Base-by-base conservation (phyloP, 2,113 vertebrate genomes). In the Oriolus oriolus region DNA sequence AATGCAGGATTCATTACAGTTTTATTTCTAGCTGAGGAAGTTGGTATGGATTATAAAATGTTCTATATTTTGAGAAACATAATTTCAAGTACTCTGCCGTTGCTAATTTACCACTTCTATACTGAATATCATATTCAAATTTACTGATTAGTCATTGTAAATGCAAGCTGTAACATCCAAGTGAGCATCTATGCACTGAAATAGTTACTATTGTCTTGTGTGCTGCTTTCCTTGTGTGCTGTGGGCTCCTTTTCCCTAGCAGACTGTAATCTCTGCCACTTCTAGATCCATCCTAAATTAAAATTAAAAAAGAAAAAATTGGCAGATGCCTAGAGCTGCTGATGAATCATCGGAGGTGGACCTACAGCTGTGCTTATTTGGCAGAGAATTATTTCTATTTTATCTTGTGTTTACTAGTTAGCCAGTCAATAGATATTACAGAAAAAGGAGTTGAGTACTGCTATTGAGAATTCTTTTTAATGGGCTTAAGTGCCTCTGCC, bases 71-170 rank as follows among this genome's bases (percentile, higher is more conserved):
- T 95, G 92, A 93, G 95, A 94, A 96, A 95, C 92, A 88, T 86
- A 65, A 94, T 94, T 95, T 93, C 92, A 77, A 96, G 79, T 90
- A 66, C 88, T 91, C 82, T 96, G 92, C 71, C 83, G 70, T 76
- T 90, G 82, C 92, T 96, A 94, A 96, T 95, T 97, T 91, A 47
- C 87, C 87, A 88, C 88, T 95, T 93, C 75, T 96, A 53, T 91
- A 85, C 88, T 91, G 77, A 95, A 87, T 66, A 45, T 90, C 90
- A 7, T 76, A 91, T 95, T 93, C 88, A 96, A 14, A 91, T 96
- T 93, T 95, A 44, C 95, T 96, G 94, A 97, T 96, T 96, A 96
- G 82, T 86, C 90, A 97, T 95, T 97, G 93, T 95, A 91, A 88
- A 87, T 87, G 79, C 63, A 73, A 87, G 87, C 84, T 95, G 82